phyloP scores from a whole-genome alignment of 2,113 vertebrate species.

The human (Homo sapiens) region DNA sequence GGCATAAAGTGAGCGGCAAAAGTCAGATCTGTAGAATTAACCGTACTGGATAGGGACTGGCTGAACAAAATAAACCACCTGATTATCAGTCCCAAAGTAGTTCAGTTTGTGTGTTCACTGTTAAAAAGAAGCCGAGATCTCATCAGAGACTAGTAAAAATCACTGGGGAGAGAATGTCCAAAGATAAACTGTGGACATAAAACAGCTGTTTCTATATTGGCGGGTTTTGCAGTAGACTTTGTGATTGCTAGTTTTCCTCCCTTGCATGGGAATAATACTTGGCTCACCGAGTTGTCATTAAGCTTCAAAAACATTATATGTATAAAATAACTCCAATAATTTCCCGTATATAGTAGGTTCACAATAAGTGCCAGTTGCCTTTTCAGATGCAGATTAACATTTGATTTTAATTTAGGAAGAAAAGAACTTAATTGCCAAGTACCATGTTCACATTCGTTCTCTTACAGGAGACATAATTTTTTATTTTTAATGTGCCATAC shows the following conservation, averaged over 20 bases:
- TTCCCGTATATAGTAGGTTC: neutral
- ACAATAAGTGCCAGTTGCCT: neutral
- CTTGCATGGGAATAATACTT: neutral
- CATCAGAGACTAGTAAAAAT: slow-evolving; percentile 4
- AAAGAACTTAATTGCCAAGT: neutral
- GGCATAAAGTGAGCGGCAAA: neutral
- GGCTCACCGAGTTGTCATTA: neutral
- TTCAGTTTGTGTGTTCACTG: neutral
- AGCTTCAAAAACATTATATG: neutral
- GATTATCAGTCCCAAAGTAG: neutral
- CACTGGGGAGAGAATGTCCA: neutral
- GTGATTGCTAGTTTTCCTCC: neutral
- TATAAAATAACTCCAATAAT: neutral
- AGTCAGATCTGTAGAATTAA: neutral
- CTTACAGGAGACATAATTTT: slow-evolving; percentile 48
- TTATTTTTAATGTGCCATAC: slow-evolving; percentile 43
- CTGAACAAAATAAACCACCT: neutral
- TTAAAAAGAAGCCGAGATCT: neutral
- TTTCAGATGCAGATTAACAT: slow-evolving; percentile 9
- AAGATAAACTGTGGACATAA: neutral
- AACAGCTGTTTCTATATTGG: neutral
- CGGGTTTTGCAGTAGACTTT: neutral
- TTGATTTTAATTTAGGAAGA: slow-evolving; percentile 24
- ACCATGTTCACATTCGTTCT: neutral
- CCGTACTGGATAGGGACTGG: neutral